phyloP scores from a whole-genome alignment of 2,888 invertebrate genomes.

The Empis livida region DNA sequence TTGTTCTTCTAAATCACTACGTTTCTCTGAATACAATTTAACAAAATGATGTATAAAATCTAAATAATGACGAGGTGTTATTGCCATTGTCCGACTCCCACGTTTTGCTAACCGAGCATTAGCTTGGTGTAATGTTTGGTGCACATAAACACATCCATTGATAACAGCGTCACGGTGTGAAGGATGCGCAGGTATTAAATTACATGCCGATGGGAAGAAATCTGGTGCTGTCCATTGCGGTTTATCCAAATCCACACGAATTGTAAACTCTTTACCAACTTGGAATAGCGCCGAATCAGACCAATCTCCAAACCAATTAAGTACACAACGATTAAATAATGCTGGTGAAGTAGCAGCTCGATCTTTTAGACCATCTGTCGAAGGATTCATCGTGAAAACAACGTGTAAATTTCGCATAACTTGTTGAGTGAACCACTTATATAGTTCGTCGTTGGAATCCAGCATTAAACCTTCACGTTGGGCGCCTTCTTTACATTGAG shows the following conservation, averaged over 20 bases:
- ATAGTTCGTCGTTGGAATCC: constrained; percentile 95
- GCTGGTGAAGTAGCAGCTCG: constrained; percentile 98
- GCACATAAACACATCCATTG: constrained; percentile 96
- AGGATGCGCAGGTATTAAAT: constrained; percentile 58
- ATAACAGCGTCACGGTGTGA: constrained; percentile 93
- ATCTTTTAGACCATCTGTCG: constrained; percentile 95
- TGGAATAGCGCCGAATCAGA: constrained; percentile 90
- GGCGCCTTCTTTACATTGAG: constrained; percentile 98
- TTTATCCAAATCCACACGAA: constrained; percentile 84
- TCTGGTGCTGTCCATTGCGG: constrained; percentile 77
- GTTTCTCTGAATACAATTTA: constrained; percentile 92
- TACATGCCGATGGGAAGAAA: constrained; percentile 80
- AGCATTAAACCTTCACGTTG: constrained; percentile 96
- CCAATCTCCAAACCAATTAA: constrained; percentile 99
- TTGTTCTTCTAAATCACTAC: constrained; percentile 96
- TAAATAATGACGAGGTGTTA: constrained; percentile 93
- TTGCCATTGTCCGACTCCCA: constrained; percentile 91
- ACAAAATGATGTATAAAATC: constrained; percentile 99
- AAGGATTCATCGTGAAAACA: constrained; percentile 99
- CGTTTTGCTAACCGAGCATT: constrained; percentile 82
- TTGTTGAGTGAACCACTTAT: constrained; percentile 99
- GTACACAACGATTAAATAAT: constrained; percentile 95
- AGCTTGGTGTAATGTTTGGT: constrained; percentile 91
- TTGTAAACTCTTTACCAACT: constrained; percentile 94
- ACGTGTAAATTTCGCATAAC: constrained; percentile 99